Conservation (phyloP, 1,140 invertebrate genomes). For the Achroia grisella region DNA sequence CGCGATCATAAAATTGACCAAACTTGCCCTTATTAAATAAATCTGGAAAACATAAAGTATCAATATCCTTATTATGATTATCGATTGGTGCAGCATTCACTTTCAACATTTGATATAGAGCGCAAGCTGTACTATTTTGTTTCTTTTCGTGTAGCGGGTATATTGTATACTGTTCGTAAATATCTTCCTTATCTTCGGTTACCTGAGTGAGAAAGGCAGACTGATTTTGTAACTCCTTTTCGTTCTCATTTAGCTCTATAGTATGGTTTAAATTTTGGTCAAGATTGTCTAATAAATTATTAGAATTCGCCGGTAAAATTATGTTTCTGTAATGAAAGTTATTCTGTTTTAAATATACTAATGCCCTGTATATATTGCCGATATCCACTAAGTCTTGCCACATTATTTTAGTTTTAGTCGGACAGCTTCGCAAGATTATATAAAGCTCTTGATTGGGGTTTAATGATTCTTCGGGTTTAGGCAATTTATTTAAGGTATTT, state of each 20-base stretch:
- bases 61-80: slow-evolving; percentile 14
- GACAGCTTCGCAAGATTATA: slow-evolving; percentile 17
- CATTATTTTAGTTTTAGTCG: slow-evolving; percentile 21
- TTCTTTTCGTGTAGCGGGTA: slow-evolving; percentile 18
- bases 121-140: slow-evolving; percentile 9
- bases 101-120: slow-evolving; percentile 21
- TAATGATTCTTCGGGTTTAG: slow-evolving; percentile 14
- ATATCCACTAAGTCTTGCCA: slow-evolving; percentile 21
- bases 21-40: slow-evolving; percentile 14
- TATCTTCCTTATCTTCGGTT: slow-evolving; percentile 6
- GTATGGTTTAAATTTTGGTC: slow-evolving; percentile 1
- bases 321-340: slow-evolving; percentile 16
- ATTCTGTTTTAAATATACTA: slow-evolving; percentile 5
- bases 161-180: slow-evolving; percentile 21
- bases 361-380: too few species aligned
- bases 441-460: slow-evolving; percentile 17
- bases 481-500: too few species aligned
- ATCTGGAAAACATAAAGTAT: slow-evolving; percentile 18
- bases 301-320: slow-evolving; percentile 9
- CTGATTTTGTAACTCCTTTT: slow-evolving; percentile 2
- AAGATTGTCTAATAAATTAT: background rate
- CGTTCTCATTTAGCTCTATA: background rate
- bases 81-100: slow-evolving; percentile 15
- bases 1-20: slow-evolving; percentile 15
- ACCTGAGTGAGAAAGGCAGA: slow-evolving; percentile 15